Base-by-base conservation (phyloP, 2,888 invertebrate genomes). In the Brachycybe producta region DNA sequence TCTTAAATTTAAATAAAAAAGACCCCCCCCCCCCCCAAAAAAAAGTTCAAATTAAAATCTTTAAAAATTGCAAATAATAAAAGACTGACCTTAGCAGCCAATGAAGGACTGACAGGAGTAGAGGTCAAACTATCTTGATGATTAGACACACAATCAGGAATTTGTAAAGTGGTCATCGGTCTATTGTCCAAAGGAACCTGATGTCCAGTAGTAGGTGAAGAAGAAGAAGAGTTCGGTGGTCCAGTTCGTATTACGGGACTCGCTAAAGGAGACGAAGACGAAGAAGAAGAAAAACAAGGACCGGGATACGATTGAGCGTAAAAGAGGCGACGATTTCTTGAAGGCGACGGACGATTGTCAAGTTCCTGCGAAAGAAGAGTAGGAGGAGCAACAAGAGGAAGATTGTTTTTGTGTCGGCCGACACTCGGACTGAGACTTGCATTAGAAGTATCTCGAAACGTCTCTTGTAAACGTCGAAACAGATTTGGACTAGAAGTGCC, bases 111-210 rank as follows among this genome's bases (percentile, higher is more conserved):
- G n/a, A 43, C 43, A 8, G 43, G 26, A 24, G 30, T 28, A 21
- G 27, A 30, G 13, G 27, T 27, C 28, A 17, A 28, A 21, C 17
- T 26, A 21, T 27, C 43, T 19, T 27, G 30, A 27, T 27, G 28
- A 5, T 24, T 24, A 15, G 40, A 40, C 15, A 27, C 24, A 28
- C 21, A n/a, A 5, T 43, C 43, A 21, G 43, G 26, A 8, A 11
- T 8, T 30, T 30, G 32, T n/a, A n/a, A n/a, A n/a, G n/a, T n/a
- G n/a, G n/a, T n/a, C n/a, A n/a, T n/a, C 26, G 43, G 43, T 30
- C 43, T 43, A 30, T 43, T 43, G 28, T 43, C 43, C 43, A 43
- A 15, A 11, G n/a, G n/a, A n/a, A n/a, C n/a, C 24, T 42, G 42
- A 15, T 42, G 27, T 15, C 3, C 19, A 30, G 28, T 28, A 43